A percentile compares a stretch with the other conserved stretches of the same genome.
phyloP scores from a whole-genome alignment of 2,888 invertebrate genomes.

The Monopis laevigella region DNA sequence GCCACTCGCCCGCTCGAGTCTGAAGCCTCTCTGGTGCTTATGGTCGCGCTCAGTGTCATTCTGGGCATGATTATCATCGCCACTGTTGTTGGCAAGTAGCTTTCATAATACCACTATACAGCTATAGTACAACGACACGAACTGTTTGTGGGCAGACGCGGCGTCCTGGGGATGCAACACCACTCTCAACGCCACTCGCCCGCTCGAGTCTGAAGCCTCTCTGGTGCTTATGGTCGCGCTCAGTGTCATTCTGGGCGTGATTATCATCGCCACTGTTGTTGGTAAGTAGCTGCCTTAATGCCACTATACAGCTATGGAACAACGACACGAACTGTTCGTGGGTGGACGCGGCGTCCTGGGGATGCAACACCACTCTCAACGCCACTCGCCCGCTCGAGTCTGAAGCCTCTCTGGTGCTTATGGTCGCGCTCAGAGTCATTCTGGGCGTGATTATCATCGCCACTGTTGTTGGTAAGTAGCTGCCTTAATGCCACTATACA shows the following conservation, averaged over 20 bases:
- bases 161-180: slow-evolving; percentile 48
- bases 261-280: slow-evolving; percentile 93
- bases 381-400: slow-evolving; percentile 71
- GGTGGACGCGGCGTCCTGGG: slow-evolving; percentile 55
- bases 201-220: slow-evolving; percentile 71
- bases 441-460: slow-evolving; percentile 91
- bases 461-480: slow-evolving; percentile 92
- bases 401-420: slow-evolving; percentile 75
- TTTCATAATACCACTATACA: background rate
- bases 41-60: slow-evolving; percentile 81
- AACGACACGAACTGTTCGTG: slow-evolving; percentile 48
- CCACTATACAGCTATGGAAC: too few relatives aligned
- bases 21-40: slow-evolving; percentile 75
- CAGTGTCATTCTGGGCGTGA: slow-evolving; percentile 83
- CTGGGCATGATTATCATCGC: slow-evolving; percentile 91
- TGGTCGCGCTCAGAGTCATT: slow-evolving; percentile 81
- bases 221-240: slow-evolving; percentile 81
- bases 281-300: too few relatives aligned
- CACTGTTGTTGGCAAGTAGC: slow-evolving; percentile 87
- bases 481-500: too few relatives aligned
- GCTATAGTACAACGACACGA: slow-evolving; percentile 38
- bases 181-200: slow-evolving; percentile 39
- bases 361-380: slow-evolving; percentile 28
- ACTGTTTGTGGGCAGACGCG: slow-evolving; percentile 57
- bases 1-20: slow-evolving; percentile 71